Evolutionary conservation across 2,888 invertebrate genomes (phyloP).

Genomic region (Macrophya annulata): DNA sequence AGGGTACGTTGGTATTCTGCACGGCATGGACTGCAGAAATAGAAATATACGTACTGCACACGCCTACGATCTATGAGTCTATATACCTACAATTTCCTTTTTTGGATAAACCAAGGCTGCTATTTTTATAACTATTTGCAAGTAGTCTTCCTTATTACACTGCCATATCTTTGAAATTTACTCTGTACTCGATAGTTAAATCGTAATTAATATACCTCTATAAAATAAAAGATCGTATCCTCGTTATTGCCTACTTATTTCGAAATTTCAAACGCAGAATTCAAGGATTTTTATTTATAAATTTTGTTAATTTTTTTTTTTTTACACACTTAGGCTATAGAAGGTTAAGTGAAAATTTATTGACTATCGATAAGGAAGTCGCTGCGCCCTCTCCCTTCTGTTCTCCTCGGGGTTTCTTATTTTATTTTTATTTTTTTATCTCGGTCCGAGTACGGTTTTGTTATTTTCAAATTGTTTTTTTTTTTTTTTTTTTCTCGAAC

Average conservation of each 20-base stretch:
- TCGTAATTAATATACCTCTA: background rate
- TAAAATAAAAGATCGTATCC: background rate
- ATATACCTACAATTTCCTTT: conserved; percentile 8
- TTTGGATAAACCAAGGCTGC: conserved; percentile 32
- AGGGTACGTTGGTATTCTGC: background rate
- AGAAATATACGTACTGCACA: background rate
- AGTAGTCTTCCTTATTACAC: background rate
- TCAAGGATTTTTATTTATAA: no score
- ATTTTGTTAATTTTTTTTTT: background rate
- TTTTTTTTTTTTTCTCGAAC: background rate
- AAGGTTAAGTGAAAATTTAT: background rate
- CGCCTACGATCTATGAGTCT: conserved; percentile 7
- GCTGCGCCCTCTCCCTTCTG: background rate
- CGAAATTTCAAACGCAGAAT: no score
- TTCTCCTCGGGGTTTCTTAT: no score
- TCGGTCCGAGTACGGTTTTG: background rate
- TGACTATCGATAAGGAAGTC: background rate
- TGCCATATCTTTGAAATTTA: background rate
- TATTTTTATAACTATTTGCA: background rate
- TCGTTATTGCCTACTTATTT: background rate
- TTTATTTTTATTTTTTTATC: no score
- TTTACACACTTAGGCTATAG: background rate
- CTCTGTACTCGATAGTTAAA: background rate
- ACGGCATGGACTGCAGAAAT: background rate
- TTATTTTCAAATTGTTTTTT: background rate